phyloP scores from a whole-genome alignment of 2,888 invertebrate genomes.

The Acrobasis repandana region DNA sequence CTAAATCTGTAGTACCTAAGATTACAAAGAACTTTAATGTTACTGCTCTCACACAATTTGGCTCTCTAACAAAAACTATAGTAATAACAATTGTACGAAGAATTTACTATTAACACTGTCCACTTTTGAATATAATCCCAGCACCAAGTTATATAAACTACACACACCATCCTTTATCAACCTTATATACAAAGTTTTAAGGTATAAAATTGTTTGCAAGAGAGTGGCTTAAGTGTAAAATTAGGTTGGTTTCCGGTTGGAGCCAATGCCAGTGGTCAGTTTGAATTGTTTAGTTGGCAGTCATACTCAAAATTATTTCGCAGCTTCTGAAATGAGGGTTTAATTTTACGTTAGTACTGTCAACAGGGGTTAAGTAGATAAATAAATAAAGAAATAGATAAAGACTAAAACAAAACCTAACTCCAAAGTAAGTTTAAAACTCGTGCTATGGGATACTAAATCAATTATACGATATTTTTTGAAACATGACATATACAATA shows the following conservation, averaged over 20 bases:
- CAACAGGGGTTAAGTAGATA: no score
- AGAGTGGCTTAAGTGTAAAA: constrained; percentile 15
- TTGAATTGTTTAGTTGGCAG: constrained; percentile 72
- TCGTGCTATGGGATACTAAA: no score
- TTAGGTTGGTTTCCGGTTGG: constrained; percentile 45
- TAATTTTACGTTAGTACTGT: neutral
- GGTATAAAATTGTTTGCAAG: constrained; percentile 11
- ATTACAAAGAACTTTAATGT: constrained; percentile 23
- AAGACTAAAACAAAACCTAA: no score
- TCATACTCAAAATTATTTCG: constrained; percentile 26
- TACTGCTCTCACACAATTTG: constrained; percentile 48
- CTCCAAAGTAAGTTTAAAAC: no score
- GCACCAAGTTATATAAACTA: constrained; percentile 31
- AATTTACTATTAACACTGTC: constrained; percentile 68
- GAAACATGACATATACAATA: no score
- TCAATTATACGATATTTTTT: no score
- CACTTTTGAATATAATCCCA: constrained; percentile 59
- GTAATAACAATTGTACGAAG: constrained; percentile 62
- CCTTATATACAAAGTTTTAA: constrained; percentile 11
- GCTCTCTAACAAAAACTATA: constrained; percentile 64
- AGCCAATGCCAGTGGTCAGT: constrained; percentile 66
- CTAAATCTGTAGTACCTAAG: neutral
- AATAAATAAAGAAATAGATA: no score
- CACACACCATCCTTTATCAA: neutral
- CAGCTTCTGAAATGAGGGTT: neutral